Evolutionary conservation across 2,888 invertebrate genomes (phyloP).

Genomic region (Heliconius hortense): DNA sequence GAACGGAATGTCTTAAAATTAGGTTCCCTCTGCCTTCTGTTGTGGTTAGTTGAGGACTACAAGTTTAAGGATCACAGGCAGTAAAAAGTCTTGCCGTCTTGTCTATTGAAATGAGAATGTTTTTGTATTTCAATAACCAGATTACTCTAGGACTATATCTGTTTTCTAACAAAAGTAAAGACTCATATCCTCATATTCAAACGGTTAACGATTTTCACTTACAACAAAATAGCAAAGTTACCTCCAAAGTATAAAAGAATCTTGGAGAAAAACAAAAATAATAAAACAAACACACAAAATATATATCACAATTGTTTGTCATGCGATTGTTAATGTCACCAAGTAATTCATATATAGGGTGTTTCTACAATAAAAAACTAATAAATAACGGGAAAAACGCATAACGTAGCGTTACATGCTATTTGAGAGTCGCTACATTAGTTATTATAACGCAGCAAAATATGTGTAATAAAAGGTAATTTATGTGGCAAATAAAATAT

Average conservation of each 20-base stretch:
- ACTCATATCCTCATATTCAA: too few species aligned
- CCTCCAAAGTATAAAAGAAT: not conserved
- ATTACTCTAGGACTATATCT: too few species aligned
- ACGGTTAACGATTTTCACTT: too few species aligned
- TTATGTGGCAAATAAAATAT: conserved; percentile 82
- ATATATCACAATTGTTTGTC: conserved; percentile 35
- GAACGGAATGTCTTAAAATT: too few species aligned
- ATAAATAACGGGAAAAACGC: conserved; percentile 70
- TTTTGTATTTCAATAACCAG: too few species aligned
- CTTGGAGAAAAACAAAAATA: not conserved
- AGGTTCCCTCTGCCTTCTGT: too few species aligned
- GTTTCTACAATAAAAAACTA: conserved; percentile 68
- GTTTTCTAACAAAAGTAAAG: too few species aligned
- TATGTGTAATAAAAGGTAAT: conserved; percentile 83
- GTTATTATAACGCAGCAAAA: conserved; percentile 83
- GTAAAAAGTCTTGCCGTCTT: too few species aligned
- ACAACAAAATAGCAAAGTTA: too few species aligned
- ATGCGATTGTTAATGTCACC: conserved; percentile 42
- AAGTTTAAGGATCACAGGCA: too few species aligned
- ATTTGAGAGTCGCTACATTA: conserved; percentile 81
- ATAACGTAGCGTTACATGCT: conserved; percentile 77
- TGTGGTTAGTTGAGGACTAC: too few species aligned
- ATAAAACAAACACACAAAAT: conserved; percentile 29
- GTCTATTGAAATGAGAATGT: too few species aligned
- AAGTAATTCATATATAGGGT: conserved; percentile 51